phyloP scores from a whole-genome alignment of 1,140 invertebrate species.

The Anastatus disparis region DNA sequence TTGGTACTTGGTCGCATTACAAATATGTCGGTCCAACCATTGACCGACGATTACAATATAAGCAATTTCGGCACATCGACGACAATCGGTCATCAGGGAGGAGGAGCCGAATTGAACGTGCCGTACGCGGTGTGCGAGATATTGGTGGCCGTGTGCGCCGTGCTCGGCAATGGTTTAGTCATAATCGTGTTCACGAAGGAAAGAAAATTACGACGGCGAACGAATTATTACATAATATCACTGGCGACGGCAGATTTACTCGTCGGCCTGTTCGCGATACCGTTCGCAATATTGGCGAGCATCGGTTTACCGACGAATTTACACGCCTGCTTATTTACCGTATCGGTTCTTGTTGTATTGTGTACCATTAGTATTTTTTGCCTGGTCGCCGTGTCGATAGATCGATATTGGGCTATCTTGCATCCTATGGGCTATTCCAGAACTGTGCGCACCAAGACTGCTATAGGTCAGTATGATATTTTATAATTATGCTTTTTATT shows the following conservation, averaged over 20 bases:
- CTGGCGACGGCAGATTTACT: constrained; percentile 87
- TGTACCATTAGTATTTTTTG: constrained; percentile 94
- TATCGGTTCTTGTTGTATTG: constrained; percentile 85
- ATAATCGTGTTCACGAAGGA: constrained; percentile 85
- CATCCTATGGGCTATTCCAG: constrained; percentile 90
- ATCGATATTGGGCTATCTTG: constrained; percentile 92
- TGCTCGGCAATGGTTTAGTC: constrained; percentile 86
- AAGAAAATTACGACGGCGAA: constrained; percentile 79
- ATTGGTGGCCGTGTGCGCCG: constrained; percentile 81
- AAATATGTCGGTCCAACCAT: no score
- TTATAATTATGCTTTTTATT: background rate
- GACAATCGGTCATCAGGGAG: background rate
- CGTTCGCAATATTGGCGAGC: constrained; percentile 84
- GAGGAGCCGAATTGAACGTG: constrained; percentile 66
- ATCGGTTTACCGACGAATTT: constrained; percentile 81
- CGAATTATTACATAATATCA: constrained; percentile 92
- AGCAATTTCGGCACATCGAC: no score
- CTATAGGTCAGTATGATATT: constrained; percentile 76
- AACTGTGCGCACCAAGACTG: constrained; percentile 84
- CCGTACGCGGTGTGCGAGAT: constrained; percentile 81
- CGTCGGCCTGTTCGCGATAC: constrained; percentile 82
- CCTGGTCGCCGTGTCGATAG: constrained; percentile 88
- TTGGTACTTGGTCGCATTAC: no score
- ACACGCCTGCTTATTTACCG: constrained; percentile 86
- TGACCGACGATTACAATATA: no score